Evolutionary conservation across 2,888 invertebrate genomes (phyloP).

Genomic region (Agonopterix subpropinquella): DNA sequence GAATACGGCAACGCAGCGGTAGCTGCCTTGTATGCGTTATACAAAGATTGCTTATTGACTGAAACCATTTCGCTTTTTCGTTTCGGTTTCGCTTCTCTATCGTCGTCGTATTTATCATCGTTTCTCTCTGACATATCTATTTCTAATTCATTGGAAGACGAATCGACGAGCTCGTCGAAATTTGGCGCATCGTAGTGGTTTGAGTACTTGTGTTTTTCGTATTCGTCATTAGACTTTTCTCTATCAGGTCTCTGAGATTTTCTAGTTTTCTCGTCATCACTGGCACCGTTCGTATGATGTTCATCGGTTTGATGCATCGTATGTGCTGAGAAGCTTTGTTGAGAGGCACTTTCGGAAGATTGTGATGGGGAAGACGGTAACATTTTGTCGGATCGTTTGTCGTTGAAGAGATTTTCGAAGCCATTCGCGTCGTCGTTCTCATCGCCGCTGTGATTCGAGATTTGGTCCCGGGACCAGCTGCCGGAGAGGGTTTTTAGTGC

Average conservation of each 20-base stretch:
- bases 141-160: slow-evolving; percentile 85
- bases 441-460: slow-evolving; percentile 77
- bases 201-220: slow-evolving; percentile 65
- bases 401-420: slow-evolving; percentile 90
- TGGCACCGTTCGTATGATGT: slow-evolving; percentile 34
- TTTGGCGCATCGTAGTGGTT: slow-evolving; percentile 82
- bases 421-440: slow-evolving; percentile 86
- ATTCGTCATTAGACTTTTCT: slow-evolving; percentile 52
- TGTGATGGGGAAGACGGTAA: slow-evolving; percentile 80
- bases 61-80: slow-evolving; percentile 68
- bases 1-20: slow-evolving; percentile 80
- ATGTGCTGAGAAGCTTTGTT: slow-evolving; percentile 77
- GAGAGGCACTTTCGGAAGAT: slow-evolving; percentile 78
- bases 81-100: slow-evolving; percentile 65
- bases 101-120: slow-evolving; percentile 78
- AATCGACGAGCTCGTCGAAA: slow-evolving; percentile 85
- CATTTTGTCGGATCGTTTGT: slow-evolving; percentile 82
- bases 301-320: slow-evolving; percentile 31
- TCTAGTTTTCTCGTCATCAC: slow-evolving; percentile 35
- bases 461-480: slow-evolving; percentile 85
- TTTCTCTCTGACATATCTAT: slow-evolving; percentile 86
- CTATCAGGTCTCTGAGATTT: slow-evolving; percentile 34
- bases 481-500: slow-evolving; percentile 91
- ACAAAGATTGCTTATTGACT: slow-evolving; percentile 71
- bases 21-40: slow-evolving; percentile 72